phyloP scores from a whole-genome alignment of 2,888 invertebrate species.

The Andrena minutula region DNA sequence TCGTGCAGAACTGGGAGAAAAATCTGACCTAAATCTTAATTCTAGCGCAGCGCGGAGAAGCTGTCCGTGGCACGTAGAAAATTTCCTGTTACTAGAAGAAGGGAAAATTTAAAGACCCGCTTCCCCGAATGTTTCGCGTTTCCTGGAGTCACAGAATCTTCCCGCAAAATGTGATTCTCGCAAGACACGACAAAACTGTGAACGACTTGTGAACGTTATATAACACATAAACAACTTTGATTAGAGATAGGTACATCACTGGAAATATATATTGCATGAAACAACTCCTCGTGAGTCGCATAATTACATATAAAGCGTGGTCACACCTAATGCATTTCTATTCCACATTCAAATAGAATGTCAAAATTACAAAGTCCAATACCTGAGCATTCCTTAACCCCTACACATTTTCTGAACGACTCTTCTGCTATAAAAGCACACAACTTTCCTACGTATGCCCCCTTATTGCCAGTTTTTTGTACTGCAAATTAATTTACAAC shows the following conservation, averaged over 20 bases:
- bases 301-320: too few species aligned
- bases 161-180: constrained; percentile 1
- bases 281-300: too few species aligned
- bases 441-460: too few species aligned
- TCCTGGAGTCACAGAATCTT: constrained; percentile 20
- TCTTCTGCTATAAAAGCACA: too few species aligned
- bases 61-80: constrained; percentile 48
- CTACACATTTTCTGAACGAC: too few species aligned
- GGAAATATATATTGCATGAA: too few species aligned
- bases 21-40: constrained; percentile 50
- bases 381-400: too few species aligned
- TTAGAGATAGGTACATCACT: background rate
- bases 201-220: background rate
- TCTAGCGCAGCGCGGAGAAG: constrained; percentile 15
- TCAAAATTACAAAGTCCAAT: too few species aligned
- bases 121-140: constrained; percentile 17
- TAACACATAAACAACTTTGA: background rate
- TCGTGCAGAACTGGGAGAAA: constrained; percentile 19
- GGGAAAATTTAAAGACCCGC: constrained; percentile 46
- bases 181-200: background rate
- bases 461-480: too few species aligned
- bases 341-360: too few species aligned
- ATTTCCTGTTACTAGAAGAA: constrained; percentile 50
- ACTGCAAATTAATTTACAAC: too few species aligned
- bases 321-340: too few species aligned